Percentiles rank a stretch among this genome's conserved stretches.
Conservation (phyloP, 2,113 vertebrate genomes). For the Ictalurus furcatus region DNA sequence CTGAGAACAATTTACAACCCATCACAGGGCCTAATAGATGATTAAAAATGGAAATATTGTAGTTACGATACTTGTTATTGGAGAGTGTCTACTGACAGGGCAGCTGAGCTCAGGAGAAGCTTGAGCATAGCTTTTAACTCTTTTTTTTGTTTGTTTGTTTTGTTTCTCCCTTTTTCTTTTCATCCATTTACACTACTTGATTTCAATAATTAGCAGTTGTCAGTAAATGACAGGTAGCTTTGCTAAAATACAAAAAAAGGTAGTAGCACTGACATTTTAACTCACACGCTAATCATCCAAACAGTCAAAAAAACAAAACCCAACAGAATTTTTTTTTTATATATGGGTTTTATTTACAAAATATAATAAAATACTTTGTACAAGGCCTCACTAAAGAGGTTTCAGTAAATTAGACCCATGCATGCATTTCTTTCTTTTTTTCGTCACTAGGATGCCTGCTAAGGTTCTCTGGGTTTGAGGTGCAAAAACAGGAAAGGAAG, state of each 20-base stretch:
- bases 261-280: not conserved
- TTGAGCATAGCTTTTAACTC: not conserved
- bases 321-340: constrained; percentile 66
- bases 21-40: not conserved
- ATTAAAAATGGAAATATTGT: not conserved
- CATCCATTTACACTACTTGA: not conserved
- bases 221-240: not conserved
- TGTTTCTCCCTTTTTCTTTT: no score
- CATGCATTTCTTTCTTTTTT: constrained; percentile 95
- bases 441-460: constrained; percentile 86
- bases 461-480: constrained; percentile 82
- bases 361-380: constrained; percentile 99
- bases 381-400: constrained; percentile 90
- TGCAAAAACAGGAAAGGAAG: constrained; percentile 74
- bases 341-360: constrained; percentile 99
- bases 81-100: not conserved
- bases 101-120: not conserved
- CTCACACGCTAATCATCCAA: not conserved
- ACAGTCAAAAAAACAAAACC: not conserved
- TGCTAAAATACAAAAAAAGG: not conserved
- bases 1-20: no score
- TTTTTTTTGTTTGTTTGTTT: not conserved
- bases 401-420: constrained; percentile 85
- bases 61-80: not conserved
- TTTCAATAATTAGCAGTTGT: not conserved